These are phyloP conservation scores for Euplexia lucipara DNA, from an alignment of 2,888 invertebrate species.

Conservation along the genomic window DNA sequence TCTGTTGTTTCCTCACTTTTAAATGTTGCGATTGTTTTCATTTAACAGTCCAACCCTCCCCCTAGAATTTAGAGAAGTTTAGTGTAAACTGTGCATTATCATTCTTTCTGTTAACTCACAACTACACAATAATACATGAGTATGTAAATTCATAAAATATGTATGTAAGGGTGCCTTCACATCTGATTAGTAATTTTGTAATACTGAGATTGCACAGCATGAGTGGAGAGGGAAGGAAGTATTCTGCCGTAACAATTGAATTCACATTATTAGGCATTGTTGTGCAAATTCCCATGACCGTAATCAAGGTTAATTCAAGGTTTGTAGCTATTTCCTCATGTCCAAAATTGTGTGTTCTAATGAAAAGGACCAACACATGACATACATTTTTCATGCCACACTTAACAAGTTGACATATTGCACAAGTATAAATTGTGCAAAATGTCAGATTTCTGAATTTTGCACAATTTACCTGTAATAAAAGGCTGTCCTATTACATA, in stretches of 20 bases:
- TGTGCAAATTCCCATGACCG: constrained; percentile 8
- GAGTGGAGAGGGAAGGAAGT: not conserved
- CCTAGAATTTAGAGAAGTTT: constrained; percentile 47
- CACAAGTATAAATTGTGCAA: constrained; percentile 3
- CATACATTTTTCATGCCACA: not conserved
- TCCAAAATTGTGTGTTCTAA: not conserved
- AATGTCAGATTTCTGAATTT: not conserved
- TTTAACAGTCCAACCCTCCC: constrained; percentile 27
- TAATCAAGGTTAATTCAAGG: constrained; percentile 18
- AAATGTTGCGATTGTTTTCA: constrained; percentile 2
- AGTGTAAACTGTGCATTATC: constrained; percentile 7
- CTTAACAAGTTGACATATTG: not conserved
- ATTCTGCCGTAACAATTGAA: constrained; percentile 3
- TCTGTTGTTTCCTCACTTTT: not conserved
- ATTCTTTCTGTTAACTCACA: not conserved
- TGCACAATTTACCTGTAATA: not conserved
- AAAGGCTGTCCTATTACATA: not conserved
- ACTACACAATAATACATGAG: not conserved
- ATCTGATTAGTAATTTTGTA: not conserved
- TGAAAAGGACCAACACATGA: not conserved
- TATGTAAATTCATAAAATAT: not conserved
- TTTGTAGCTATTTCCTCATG: not conserved
- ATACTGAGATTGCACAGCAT: not conserved
- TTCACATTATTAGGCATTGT: constrained; percentile 28
- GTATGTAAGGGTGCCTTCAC: not conserved